Percentiles rank a stretch among this genome's conserved stretches.
Conservation (phyloP, 37 sponge, comb jelly and placozoan genomes). For the Bolinopsis microptera region DNA sequence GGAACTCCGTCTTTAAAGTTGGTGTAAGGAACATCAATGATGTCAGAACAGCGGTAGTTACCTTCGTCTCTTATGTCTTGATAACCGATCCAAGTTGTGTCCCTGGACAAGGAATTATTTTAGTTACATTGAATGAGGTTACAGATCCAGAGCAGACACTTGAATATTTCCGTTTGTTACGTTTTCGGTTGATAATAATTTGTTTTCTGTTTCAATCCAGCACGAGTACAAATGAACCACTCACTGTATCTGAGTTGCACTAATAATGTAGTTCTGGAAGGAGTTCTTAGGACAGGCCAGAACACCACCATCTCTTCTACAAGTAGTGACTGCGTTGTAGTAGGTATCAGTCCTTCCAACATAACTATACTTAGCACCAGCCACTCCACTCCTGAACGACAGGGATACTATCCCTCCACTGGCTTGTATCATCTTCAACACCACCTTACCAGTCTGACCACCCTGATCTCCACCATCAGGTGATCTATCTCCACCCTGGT, state of each 20-base stretch:
- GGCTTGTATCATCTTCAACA: not conserved
- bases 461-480: not conserved
- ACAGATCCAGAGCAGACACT: too few species aligned
- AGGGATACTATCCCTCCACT: not conserved
- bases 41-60: not conserved
- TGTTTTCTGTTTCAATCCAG: too few species aligned
- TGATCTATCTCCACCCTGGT: not conserved
- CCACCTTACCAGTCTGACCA: not conserved
- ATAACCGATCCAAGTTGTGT: not conserved
- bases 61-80: not conserved
- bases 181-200: too few species aligned
- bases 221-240: not conserved
- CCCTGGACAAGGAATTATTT: too few species aligned
- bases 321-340: not conserved
- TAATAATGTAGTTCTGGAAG: not conserved
- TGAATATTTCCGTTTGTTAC: too few species aligned
- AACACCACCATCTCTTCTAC: not conserved
- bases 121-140: too few species aligned
- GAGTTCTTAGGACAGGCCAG: not conserved
- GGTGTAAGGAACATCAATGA: not conserved
- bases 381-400: not conserved
- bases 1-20: not conserved
- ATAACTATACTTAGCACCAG: not conserved
- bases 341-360: not conserved
- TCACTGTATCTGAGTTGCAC: not conserved